Conservation (phyloP, 2,888 invertebrate species). For the Hedychridium roseum region DNA sequence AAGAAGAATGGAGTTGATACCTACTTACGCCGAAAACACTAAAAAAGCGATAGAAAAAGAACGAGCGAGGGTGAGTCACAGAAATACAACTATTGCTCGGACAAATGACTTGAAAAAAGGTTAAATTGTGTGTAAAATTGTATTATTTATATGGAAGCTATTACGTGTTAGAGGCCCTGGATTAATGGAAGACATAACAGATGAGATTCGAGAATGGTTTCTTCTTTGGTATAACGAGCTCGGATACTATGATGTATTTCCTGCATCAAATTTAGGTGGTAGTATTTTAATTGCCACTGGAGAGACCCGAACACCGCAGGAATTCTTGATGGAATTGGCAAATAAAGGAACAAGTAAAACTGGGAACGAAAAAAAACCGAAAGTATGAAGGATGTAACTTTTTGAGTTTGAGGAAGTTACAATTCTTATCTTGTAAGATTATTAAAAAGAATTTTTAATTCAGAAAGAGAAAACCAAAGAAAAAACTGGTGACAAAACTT, state of each 20-base stretch:
- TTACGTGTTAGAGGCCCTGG: conserved; percentile 58
- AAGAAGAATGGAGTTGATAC: conserved; percentile 52
- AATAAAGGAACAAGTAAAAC: conserved; percentile 31
- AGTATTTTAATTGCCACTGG: conserved; percentile 69
- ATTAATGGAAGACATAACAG: conserved; percentile 78
- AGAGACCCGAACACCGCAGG: conserved; percentile 69
- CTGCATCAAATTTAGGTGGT: conserved; percentile 77
- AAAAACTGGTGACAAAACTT: conserved; percentile 14
- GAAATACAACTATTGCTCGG: neutral
- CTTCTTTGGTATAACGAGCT: conserved; percentile 70
- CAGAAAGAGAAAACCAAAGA: conserved; percentile 8
- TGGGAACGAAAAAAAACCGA: conserved; percentile 10
- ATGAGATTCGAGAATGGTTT: conserved; percentile 81
- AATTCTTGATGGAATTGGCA: conserved; percentile 64
- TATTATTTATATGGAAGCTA: too few relatives aligned
- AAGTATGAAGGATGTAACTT: conserved; percentile 15
- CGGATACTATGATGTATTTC: conserved; percentile 75
- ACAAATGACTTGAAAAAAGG: too few relatives aligned
- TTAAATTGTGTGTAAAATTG: too few relatives aligned
- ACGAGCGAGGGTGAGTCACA: conserved; percentile 34
- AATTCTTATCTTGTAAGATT: too few relatives aligned
- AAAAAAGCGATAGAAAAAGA: conserved; percentile 46
- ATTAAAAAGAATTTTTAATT: too few relatives aligned
- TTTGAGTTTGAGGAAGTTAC: too few relatives aligned
- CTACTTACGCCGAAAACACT: conserved; percentile 64